Percentiles rank a stretch among this genome's conserved stretches.
These are phyloP conservation scores for Goniozus legneri DNA, from an alignment of 1,140 invertebrate species.

Conservation along the genomic window DNA sequence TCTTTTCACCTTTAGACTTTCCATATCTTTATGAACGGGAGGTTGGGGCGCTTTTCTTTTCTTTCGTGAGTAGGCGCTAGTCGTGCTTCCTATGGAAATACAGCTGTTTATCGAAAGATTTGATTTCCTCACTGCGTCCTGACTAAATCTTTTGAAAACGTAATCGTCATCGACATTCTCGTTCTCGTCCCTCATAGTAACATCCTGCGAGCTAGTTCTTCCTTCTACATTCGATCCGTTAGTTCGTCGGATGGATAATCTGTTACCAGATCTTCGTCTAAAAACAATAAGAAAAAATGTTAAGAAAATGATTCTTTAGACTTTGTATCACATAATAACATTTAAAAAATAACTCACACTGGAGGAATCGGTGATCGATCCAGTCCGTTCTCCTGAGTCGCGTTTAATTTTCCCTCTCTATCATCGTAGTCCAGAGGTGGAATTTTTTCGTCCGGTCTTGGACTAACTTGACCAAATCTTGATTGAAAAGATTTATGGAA, in stretches of 20 bases:
- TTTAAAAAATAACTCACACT: too few relatives aligned
- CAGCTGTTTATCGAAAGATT: conserved; percentile 50
- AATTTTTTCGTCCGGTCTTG: conserved; percentile 35
- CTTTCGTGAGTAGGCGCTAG: conserved; percentile 41
- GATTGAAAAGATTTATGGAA: conserved; percentile 6
- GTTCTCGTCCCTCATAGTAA: conserved; percentile 36
- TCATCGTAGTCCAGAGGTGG: conserved; percentile 33
- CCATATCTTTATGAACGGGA: conserved; percentile 30
- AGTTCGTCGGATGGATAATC: conserved; percentile 39
- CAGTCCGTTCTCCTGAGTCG: not conserved
- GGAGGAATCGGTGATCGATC: conserved; percentile 38
- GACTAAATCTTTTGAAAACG: conserved; percentile 42
- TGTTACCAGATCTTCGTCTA: conserved; percentile 36
- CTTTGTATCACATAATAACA: too few relatives aligned
- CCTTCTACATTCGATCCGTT: conserved; percentile 16
- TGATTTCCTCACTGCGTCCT: conserved; percentile 42
- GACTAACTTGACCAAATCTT: conserved; percentile 42
- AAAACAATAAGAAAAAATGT: conserved; percentile 8
- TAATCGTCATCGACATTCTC: conserved; percentile 43
- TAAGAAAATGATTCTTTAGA: too few relatives aligned
- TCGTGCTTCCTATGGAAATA: conserved; percentile 38
- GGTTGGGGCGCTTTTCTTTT: conserved; percentile 45
- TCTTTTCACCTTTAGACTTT: conserved; percentile 30
- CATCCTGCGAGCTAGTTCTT: conserved; percentile 15
- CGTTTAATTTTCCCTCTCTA: conserved; percentile 11